Percentiles rank a stretch among this genome's conserved stretches.
Evolutionary conservation across 2,113 vertebrate genomes (phyloP).

Genomic region (Neogobius melanostomus): DNA sequence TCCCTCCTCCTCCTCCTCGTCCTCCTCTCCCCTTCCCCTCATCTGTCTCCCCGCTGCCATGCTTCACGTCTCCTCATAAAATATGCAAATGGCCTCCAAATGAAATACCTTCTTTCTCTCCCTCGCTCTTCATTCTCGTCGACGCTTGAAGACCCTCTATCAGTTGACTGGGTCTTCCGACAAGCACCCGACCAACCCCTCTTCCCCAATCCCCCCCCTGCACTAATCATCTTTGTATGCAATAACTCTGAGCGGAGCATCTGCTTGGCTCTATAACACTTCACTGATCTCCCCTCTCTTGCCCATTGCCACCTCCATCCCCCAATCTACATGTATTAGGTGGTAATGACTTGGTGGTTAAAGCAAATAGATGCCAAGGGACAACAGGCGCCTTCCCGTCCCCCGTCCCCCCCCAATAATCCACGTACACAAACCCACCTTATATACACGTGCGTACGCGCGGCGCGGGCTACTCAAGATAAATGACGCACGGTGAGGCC

Average conservation of each 20-base stretch:
- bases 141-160: slow-evolving; percentile 43
- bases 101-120: slow-evolving; percentile 45
- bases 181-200: slow-evolving; percentile 60
- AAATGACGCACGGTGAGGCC: slow-evolving; percentile 86
- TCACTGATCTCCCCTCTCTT: slow-evolving; percentile 46
- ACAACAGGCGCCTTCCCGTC: slow-evolving; percentile 51
- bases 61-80: slow-evolving; percentile 58
- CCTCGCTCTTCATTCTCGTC: slow-evolving; percentile 10
- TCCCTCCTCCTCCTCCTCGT: background rate
- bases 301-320: slow-evolving; percentile 78
- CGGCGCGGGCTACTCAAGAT: slow-evolving; percentile 90
- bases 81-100: slow-evolving; percentile 62
- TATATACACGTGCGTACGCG: slow-evolving; percentile 56
- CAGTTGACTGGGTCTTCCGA: slow-evolving; percentile 55
- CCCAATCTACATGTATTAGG: slow-evolving; percentile 76
- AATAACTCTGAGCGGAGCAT: slow-evolving; percentile 93
- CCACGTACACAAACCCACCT: background rate
- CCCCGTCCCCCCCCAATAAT: background rate
- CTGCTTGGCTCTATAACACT: slow-evolving; percentile 86
- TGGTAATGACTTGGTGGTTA: slow-evolving; percentile 97
- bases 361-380: slow-evolving; percentile 97
- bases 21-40: slow-evolving; percentile 19
- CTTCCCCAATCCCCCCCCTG: slow-evolving; percentile 42
- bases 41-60: slow-evolving; percentile 39
- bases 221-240: slow-evolving; percentile 93